Evolutionary conservation across 2,888 invertebrate species (phyloP).

Genomic region (Argynnis bischoffii): DNA sequence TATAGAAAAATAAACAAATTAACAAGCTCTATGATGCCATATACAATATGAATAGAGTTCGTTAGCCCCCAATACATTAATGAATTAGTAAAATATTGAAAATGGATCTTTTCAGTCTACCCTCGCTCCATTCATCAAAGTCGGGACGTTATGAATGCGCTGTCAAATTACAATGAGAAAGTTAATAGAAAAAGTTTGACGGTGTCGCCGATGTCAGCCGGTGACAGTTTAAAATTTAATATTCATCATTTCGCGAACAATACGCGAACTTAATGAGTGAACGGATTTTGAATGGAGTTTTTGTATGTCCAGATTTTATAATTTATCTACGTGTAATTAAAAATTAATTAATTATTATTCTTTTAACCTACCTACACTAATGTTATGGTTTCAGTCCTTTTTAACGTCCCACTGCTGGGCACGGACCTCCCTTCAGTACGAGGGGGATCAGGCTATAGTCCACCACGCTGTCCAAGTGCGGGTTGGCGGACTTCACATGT

Average conservation of each 20-base stretch:
- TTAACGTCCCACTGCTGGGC: no score
- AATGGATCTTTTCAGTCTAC: conserved; percentile 4
- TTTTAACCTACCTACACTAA: no score
- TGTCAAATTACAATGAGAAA: conserved; percentile 76
- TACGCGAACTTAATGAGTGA: conserved; percentile 47
- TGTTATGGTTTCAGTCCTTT: no score
- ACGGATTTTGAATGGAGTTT: conserved; percentile 19
- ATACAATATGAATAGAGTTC: neutral
- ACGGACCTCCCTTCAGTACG: no score
- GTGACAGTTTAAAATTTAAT: conserved; percentile 69
- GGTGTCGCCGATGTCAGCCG: conserved; percentile 47
- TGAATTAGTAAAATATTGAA: conserved; percentile 13
- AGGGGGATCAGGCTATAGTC: no score
- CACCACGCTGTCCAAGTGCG: no score
- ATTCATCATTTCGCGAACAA: conserved; percentile 48
- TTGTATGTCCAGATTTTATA: neutral
- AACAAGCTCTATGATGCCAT: neutral
- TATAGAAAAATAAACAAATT: conserved; percentile 4
- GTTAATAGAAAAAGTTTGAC: conserved; percentile 80
- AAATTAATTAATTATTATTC: no score
- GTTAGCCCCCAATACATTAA: neutral
- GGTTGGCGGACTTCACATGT: no score
- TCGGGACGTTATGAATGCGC: conserved; percentile 72
- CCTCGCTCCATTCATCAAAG: conserved; percentile 65
- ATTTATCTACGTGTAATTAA: no score